Percentiles rank a stretch among this genome's conserved stretches.
Conservation (phyloP, 1,140 invertebrate genomes). For the Formica exsecta region DNA sequence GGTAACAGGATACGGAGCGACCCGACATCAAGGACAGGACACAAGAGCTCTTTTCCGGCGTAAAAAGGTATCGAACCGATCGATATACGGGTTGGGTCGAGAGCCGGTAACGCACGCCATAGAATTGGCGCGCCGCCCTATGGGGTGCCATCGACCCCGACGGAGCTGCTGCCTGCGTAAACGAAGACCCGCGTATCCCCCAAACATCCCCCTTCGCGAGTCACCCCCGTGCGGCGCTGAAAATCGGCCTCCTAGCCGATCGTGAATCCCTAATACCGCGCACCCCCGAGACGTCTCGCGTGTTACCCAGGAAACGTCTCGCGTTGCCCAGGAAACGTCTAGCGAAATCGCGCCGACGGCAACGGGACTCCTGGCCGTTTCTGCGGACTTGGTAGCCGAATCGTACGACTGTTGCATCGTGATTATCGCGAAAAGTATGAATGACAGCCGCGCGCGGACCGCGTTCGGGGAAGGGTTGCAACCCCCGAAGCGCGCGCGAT, state of each 20-base stretch:
- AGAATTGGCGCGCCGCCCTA: slow-evolving; percentile 71
- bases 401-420: slow-evolving; percentile 81
- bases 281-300: slow-evolving; percentile 78
- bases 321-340: slow-evolving; percentile 60
- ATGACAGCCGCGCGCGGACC: slow-evolving; percentile 58
- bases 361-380: slow-evolving; percentile 73
- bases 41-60: slow-evolving; percentile 35
- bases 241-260: slow-evolving; percentile 63
- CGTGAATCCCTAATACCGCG: slow-evolving; percentile 74
- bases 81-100: slow-evolving; percentile 59
- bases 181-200: slow-evolving; percentile 45
- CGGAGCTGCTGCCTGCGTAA: slow-evolving; percentile 44
- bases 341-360: slow-evolving; percentile 48
- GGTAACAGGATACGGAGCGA: background rate
- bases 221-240: slow-evolving; percentile 59
- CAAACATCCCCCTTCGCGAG: slow-evolving; percentile 64
- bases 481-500: background rate
- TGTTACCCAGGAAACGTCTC: slow-evolving; percentile 11
- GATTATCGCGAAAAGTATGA: slow-evolving; percentile 69
- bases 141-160: slow-evolving; percentile 60
- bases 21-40: background rate
- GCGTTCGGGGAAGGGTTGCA: background rate
- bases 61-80: slow-evolving; percentile 49
- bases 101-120: slow-evolving; percentile 37
- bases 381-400: slow-evolving; percentile 79